Evolutionary conservation across 2,888 invertebrate genomes (phyloP).

Genomic region (Strigamia transsilvanica): DNA sequence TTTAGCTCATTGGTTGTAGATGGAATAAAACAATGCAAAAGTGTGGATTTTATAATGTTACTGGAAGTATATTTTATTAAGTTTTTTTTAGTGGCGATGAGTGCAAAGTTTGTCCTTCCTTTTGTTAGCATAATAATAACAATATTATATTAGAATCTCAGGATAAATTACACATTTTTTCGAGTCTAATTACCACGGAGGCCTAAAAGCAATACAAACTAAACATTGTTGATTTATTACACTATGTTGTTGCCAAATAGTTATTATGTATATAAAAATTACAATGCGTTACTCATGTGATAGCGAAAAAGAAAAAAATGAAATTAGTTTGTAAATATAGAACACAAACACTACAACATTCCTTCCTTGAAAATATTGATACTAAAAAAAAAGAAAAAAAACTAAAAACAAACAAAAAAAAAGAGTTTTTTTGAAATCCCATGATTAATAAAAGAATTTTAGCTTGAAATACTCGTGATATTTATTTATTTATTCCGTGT

Average conservation of each 20-base stretch:
- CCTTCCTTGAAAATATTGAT: conserved; percentile 40
- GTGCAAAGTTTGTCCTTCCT: conserved; percentile 18
- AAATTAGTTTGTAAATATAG: conserved; percentile 47
- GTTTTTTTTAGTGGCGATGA: conserved; percentile 39
- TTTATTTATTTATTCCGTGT: neutral
- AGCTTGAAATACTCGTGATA: conserved; percentile 12
- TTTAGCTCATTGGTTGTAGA: conserved; percentile 5
- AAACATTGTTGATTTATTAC: conserved; percentile 38
- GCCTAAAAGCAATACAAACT: conserved; percentile 36
- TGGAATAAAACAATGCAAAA: conserved; percentile 17
- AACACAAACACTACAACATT: conserved; percentile 39
- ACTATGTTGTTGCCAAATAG: conserved; percentile 48
- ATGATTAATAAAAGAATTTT: conserved; percentile 39
- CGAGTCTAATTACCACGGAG: conserved; percentile 37
- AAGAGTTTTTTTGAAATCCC: neutral
- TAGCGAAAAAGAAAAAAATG: neutral
- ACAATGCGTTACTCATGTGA: conserved; percentile 33
- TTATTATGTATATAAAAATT: conserved; percentile 37
- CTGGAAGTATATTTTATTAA: neutral
- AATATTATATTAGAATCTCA: conserved; percentile 46
- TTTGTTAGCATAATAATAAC: conserved; percentile 28
- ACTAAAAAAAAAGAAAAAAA: conserved; percentile 6
- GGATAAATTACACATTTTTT: conserved; percentile 41
- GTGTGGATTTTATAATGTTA: neutral
- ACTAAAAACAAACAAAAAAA: neutral